Base-by-base conservation (phyloP, 2,113 vertebrate species). In the Petrocephalus microphthalmus region DNA sequence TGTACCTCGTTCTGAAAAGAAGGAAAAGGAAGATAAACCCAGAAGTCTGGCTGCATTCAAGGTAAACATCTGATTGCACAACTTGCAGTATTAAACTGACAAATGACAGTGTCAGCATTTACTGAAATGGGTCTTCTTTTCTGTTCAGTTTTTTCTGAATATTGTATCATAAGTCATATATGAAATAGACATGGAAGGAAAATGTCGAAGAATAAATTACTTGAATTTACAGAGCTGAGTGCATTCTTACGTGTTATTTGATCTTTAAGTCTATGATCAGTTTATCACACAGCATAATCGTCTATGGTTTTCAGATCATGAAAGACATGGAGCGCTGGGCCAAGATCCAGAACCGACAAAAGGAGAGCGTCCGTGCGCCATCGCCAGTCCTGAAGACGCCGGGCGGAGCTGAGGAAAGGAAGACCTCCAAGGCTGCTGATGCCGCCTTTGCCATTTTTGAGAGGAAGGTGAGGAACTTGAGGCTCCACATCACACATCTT, bases 291-390 rank as follows among this genome's bases (percentile, higher is more conserved):
- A 22, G 25, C 15, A 5, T 88, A 56, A 56, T 29, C 3, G 29
- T 78, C 11, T 87, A 11, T 87, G 11, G 52, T 88, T 29, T 86
- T 47, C 3, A 96, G 96, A 96, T 96, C 85, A 96, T 96, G 95
- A 96, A 96, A 90, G 96, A 96, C 89, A 96, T 96, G 96, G 96
- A 96, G 91, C 95, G 96, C 74, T 96, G 96, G 96, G 96, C 96
- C 2, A 96, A 96, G 91, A 96, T 96, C 90, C 96, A 96, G 90
- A 96, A 96, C 90, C 94, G 94, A 2, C 95, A 96, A 87, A 96
- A 96, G 90, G 96, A 96, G 1, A 92, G 89, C 0, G 93, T 95
- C 2, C 94, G 95, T 0, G 87, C 92, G 1, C 93, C 94, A 0
- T 96, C 95, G 3, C 94, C 95, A 0, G 71, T 95, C 15, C 90